Evolutionary conservation across 2,113 vertebrate genomes (phyloP).

Genomic region (Campylorhamphus procurvoides): DNA sequence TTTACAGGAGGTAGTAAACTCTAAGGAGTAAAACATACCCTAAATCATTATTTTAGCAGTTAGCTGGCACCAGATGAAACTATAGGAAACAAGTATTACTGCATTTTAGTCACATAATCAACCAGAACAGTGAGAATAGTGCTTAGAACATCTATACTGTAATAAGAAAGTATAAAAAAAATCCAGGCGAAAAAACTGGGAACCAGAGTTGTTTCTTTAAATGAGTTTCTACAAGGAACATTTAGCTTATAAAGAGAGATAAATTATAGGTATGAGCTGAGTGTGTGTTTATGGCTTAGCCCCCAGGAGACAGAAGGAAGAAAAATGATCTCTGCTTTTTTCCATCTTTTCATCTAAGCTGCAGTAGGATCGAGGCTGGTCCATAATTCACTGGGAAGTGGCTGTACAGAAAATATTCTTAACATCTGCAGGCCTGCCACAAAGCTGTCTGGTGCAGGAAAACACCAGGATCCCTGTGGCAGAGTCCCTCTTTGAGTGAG

Average conservation of each 20-base stretch:
- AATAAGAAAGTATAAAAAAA: neutral
- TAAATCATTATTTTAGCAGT: neutral
- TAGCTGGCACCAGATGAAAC: neutral
- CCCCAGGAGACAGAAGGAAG: neutral
- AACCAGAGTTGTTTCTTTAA: neutral
- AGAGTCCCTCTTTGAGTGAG: neutral
- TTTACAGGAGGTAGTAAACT: neutral
- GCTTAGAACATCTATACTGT: neutral
- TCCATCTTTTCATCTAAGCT: neutral
- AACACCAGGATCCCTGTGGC: neutral
- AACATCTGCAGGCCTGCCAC: neutral
- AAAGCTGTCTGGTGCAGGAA: neutral
- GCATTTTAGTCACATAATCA: neutral
- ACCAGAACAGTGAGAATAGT: neutral
- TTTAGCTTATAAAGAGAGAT: conserved; percentile 23
- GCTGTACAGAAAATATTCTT: neutral
- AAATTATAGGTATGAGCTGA: neutral
- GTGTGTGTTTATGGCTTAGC: conserved; percentile 5
- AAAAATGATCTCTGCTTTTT: neutral
- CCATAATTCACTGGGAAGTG: neutral
- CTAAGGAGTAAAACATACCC: neutral
- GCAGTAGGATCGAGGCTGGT: neutral
- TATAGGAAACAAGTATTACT: neutral
- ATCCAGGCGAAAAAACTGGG: neutral
- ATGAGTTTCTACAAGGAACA: neutral